phyloP scores from a whole-genome alignment of 2,888 invertebrate species.

The Parelbella ahira region DNA sequence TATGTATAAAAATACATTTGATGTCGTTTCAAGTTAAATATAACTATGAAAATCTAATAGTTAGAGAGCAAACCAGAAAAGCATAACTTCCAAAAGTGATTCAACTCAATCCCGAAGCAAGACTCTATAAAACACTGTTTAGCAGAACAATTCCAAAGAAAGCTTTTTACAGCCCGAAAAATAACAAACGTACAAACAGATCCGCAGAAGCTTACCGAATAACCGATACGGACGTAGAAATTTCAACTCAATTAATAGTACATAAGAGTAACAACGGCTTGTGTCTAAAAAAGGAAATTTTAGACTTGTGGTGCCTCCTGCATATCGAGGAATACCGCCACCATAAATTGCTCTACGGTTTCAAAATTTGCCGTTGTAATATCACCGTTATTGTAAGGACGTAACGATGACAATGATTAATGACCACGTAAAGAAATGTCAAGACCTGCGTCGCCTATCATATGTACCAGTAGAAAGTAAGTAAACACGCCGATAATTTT shows the following conservation, averaged over 20 bases:
- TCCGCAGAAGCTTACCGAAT: constrained; percentile 20
- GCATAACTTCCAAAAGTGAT: constrained; percentile 1
- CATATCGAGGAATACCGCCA: constrained; percentile 14
- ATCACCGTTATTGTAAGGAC: constrained; percentile 7
- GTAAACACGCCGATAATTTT: constrained; percentile 52
- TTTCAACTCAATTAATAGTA: constrained; percentile 21
- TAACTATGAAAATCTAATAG: no score
- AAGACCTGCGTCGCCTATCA: constrained; percentile 28
- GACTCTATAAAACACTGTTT: constrained; percentile 35
- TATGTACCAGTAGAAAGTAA: constrained; percentile 36
- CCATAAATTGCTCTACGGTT: not conserved
- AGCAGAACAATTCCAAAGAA: constrained; percentile 34
- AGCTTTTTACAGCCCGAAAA: constrained; percentile 34
- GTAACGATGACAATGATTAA: constrained; percentile 20
- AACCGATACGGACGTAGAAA: constrained; percentile 14
- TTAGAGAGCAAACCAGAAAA: not conserved
- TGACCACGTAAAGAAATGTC: constrained; percentile 19
- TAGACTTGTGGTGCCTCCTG: constrained; percentile 19
- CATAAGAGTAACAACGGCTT: constrained; percentile 16
- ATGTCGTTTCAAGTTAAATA: no score
- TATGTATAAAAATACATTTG: no score
- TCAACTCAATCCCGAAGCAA: constrained; percentile 23
- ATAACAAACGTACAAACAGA: constrained; percentile 34
- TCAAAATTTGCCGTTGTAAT: not conserved
- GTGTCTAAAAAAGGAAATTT: constrained; percentile 19